Conservation (phyloP, 2,888 invertebrate species). For the Podabrus alpinus region DNA sequence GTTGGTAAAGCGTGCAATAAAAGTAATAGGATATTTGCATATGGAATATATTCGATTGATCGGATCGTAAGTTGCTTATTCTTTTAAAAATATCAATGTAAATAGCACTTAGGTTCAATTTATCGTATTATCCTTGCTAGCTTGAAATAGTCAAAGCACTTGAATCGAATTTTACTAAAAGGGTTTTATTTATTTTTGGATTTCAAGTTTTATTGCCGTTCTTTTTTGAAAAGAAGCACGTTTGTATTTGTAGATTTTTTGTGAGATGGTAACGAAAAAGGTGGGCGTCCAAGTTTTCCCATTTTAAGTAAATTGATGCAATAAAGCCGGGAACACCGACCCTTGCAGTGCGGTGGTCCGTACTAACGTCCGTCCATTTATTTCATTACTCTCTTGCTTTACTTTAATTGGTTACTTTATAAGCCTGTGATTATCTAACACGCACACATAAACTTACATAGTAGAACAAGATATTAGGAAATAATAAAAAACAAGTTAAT, state of each 20-base stretch:
- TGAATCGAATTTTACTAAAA: conserved; percentile 14
- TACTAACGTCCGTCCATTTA: conserved; percentile 32
- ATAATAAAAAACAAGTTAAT: conserved; percentile 36
- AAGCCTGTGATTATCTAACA: conserved; percentile 28
- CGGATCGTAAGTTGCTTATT: not conserved
- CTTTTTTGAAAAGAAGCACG: conserved; percentile 17
- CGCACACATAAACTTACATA: conserved; percentile 36
- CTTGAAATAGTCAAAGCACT: not conserved
- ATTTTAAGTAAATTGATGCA: conserved; percentile 35
- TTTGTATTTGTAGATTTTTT: conserved; percentile 18
- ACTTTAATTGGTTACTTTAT: conserved; percentile 32
- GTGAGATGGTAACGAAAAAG: conserved; percentile 15
- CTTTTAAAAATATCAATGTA: not conserved
- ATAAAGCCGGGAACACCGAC: conserved; percentile 32
- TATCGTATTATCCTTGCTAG: not conserved
- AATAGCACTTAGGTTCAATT: not conserved
- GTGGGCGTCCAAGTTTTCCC: conserved; percentile 28
- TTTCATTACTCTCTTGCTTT: conserved; percentile 34
- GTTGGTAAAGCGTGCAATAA: not conserved
- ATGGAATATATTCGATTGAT: not conserved
- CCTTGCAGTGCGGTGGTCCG: conserved; percentile 26
- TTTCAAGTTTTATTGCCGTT: conserved; percentile 5
- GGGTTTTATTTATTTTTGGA: conserved; percentile 26
- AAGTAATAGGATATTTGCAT: not conserved
- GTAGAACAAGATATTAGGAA: conserved; percentile 39